Base-by-base conservation (phyloP, 2,888 invertebrate species). In the Erannis defoliaria region DNA sequence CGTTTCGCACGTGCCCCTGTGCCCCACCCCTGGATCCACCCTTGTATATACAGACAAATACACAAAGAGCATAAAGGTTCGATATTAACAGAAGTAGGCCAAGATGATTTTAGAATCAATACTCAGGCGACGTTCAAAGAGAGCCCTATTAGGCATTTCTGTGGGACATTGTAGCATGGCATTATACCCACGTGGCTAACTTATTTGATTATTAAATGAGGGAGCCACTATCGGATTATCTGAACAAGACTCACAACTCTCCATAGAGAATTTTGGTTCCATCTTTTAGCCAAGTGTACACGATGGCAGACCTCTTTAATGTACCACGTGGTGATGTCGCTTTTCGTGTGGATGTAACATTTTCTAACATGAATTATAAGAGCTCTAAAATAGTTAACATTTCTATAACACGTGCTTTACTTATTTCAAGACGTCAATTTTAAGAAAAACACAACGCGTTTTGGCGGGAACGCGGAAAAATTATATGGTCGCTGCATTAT, bases 61-160 rank as follows among this genome's bases (percentile, higher is more conserved):
- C 26, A 31, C 48, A 33, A 48, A 48, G 31, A 46, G 40, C 37
- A 42, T 26, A 63, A 58, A 65, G 66, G 62, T 51, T 63, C 38
- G 64, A 26, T 40, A 59, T 55, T 43, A 54, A 23, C 50, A 57
- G 51, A 79, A 75, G 61, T 76, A 65, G 78, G 78, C 74, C 75
- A 75, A 74, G 76, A 76, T 73, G 75, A 73, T 75, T 78, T 72
- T 73, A 75, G 70, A 76, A 77, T 77, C 77, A 73, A 77, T 77
- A 77, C 70, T 61, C 56, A n/a, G 51, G 57, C 61, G 59, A 53
- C 49, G 60, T 57, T 49, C 51, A 53, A 45, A 12, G 51, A 55
- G 42, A 38, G 55, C 50, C 48, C 46, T 16, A 45, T 37, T 45
- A 55, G 45, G 35, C 45, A 45, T 21, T 42, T n/a, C 45, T 29